Conservation (phyloP, 2,797 vertebrate genomes). For the Gobio occitaniae region DNA sequence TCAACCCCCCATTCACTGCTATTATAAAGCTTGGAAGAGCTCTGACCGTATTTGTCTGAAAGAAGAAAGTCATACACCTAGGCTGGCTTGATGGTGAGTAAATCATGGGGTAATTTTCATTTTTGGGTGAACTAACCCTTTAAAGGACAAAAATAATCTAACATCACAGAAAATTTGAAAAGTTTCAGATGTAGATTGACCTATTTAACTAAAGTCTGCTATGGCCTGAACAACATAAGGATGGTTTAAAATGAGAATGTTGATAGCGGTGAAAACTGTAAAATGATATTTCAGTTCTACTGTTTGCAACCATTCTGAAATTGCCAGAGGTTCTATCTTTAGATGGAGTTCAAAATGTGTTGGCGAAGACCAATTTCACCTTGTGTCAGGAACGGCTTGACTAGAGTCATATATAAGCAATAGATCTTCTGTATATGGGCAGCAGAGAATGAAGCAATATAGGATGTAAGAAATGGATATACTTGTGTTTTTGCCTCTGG, state of each 20-base stretch:
- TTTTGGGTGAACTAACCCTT: too few relatives aligned
- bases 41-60: too few relatives aligned
- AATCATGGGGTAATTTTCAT: too few relatives aligned
- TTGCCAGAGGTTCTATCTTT: slow-evolving; percentile 33
- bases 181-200: neutral
- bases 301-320: neutral
- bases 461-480: slow-evolving; percentile 37
- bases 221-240: neutral
- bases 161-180: neutral
- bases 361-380: slow-evolving; percentile 42
- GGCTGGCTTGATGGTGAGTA: too few relatives aligned
- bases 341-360: slow-evolving; percentile 34
- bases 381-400: slow-evolving; percentile 19
- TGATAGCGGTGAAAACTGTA: neutral
- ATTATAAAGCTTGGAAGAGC: too few relatives aligned
- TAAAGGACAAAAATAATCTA: neutral
- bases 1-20: too few relatives aligned
- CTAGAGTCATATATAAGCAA: slow-evolving; percentile 41
- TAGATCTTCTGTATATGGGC: slow-evolving; percentile 44
- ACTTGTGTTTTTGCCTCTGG: slow-evolving; percentile 13
- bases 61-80: too few relatives aligned
- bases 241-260: slow-evolving; percentile 13
- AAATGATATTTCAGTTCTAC: slow-evolving; percentile 6
- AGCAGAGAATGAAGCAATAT: slow-evolving; percentile 40
- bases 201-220: neutral